Base-by-base conservation (phyloP, 2,113 vertebrate species). In the Thamnaconus septentrionalis region DNA sequence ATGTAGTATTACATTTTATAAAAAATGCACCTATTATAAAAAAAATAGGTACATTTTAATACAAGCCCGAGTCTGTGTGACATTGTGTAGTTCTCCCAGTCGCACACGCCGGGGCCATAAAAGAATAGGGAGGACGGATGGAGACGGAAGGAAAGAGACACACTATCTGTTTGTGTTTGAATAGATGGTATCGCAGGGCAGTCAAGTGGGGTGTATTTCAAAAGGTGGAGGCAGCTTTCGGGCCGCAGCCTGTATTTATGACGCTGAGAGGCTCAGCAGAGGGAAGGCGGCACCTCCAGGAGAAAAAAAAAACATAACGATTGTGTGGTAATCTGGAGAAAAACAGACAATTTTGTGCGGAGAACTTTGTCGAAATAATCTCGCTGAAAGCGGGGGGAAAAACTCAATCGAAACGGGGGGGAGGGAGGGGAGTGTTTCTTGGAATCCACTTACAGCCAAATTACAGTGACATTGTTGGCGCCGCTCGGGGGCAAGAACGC, bases 391-490 rank as follows among this genome's bases (percentile, higher is more conserved):
- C 73, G 78, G 18, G 18, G 2, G 2, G 2, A 31, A 31, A 31
- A 31, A 31, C 18, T 31, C 18, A 81, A 84, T 87, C 55, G 73
- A 84, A 80, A 81, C 78, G 70, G 61, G 75, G 73, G 86, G 86
- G 83, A 70, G 77, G 80, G 80, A 78, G 86, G 84, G 82, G 81
- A 84, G 81, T 89, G 79, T 83, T 89, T 90, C 83, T 89, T 87
- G 80, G 83, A 89, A 84, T 85, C 76, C 74, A 76, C 85, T 83
- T 82, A 72, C 75, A 71, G 71, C 85, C 71, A 85, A 87, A 85
- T 89, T 89, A 88, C 83, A 83, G 80, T 61, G 77, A 81, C 85
- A 81, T 88, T 88, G 84, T 87, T 89, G 88, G 87, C 87, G 83
- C 57, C 45, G 18, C 18, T 31, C 18, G 18, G 18, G 18, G 18